Base-by-base conservation (phyloP, 2,888 invertebrate genomes). In the Icerya purchasi region DNA sequence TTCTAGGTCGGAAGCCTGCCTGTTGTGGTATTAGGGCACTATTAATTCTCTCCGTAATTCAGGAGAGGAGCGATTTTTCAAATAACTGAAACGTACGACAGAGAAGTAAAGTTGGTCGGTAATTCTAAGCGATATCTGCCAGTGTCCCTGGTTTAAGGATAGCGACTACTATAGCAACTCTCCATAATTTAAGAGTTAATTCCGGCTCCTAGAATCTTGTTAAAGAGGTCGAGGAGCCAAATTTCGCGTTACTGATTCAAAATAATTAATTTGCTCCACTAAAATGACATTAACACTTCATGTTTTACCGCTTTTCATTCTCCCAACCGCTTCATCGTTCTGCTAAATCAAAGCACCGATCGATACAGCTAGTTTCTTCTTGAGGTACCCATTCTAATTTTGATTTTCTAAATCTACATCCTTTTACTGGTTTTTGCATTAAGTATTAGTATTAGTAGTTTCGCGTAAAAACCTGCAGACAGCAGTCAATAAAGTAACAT, bases 71-170 rank as follows among this genome's bases (percentile, higher is more conserved):
- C 53, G 59, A 36, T 50, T 61, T 0, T 56, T 61, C 59, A 23
- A 61, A 19, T 3, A 56, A 2, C 25, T 61, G 55, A 50, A 53
- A 63, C 51, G 57, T 20, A 23, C 62, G 63, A 58, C 63, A 57
- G 53, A 65, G 57, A 18, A 65, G 61, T 14, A 62, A 64, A 25
- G 62, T 62, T 24, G 63, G 59, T 5, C 61, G 62, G 54, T 57
- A 61, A 58, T 51, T 65, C n/a, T 61, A 64, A 51, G 36, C 60
- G 49, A 60, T 53, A 19, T 57, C 19, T 61, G 58, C 22, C 58
- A 52, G 25, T 62, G 62, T 50, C 56, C 61, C 22, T n/a, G n/a
- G 61, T 62, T 61, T 64, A 3, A 64, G 54, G 19, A 61, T 51
- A 49, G 58, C 58, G 50, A 58, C 53, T 56, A 62, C 50, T 52